Base-by-base conservation (phyloP, 2,113 vertebrate species). In the Garra rufa region DNA sequence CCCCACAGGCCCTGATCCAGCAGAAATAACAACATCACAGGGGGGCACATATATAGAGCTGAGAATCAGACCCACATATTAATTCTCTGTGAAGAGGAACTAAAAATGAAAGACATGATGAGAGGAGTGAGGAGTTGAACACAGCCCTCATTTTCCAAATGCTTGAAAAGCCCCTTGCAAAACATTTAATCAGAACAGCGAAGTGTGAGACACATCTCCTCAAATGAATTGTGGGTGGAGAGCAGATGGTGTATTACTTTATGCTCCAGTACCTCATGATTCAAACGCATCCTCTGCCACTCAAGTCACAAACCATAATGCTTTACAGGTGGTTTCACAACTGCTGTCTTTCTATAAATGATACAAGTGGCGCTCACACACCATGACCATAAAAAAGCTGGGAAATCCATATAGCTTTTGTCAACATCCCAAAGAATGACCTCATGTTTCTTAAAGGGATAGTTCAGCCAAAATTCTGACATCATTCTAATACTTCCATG, bases 321-420 rank as follows among this genome's bases (percentile, higher is more conserved):
- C 63, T 88, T 89, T 46, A 44, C 38, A 76, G 48, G 55, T 61
- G 81, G 85, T 89, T 89, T 84, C 59, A 79, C 86, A 89, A 87
- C 78, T 81, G 87, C 28, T 43, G 57, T 48, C 21, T 76, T 67
- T 57, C 24, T 21, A 28, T 48, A 65, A 80, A 48, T 5, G 21
- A 76, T 86, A 69, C 11, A 10, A 85, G 34, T 21, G 15, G 17
- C n/a, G 24, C 55, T 30, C 69, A 73, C 50, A 28, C 44, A 69
- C 74, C 24, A 34, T 28, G 13, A n/a, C n/a, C n/a, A n/a, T n/a
- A 78, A 70, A 21, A 9, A 52, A 41, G 38, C 44, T 50, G 19
- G 44, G 24, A 38, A 84, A 76, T 52, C 59, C 26, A 43, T 71
- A 43, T 24, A 43, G 43, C 21, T 65, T 13, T 14, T 67, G 15